Conservation (phyloP, 2,113 vertebrate genomes). For the Myiozetetes cayanensis region DNA sequence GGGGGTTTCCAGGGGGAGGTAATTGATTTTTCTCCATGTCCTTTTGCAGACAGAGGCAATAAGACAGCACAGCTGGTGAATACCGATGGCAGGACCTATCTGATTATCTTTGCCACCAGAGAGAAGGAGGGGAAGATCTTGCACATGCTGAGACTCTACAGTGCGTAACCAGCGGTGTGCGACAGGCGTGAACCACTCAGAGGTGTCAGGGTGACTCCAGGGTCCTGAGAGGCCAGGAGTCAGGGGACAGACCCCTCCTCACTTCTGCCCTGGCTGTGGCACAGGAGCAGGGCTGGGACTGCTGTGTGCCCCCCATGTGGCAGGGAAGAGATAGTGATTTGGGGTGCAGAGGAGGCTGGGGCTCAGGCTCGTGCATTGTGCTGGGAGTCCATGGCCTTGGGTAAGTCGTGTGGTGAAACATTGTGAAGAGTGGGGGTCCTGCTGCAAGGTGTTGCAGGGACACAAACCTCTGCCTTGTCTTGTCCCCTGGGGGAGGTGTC, state of each 20-base stretch:
- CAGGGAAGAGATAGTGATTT: not conserved
- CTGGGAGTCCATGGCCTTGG: not conserved
- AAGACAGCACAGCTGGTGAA: not conserved
- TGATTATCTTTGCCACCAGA: not conserved
- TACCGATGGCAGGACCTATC: not conserved
- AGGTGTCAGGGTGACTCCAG: not conserved
- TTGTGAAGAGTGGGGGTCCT: not conserved
- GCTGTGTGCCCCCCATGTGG: not conserved
- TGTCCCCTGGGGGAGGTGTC: not conserved
- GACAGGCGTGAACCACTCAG: fast-evolving
- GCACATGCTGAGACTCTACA: slow-evolving; percentile 49
- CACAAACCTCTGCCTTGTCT: not conserved
- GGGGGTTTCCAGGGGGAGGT: not conserved
- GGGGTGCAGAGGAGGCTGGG: not conserved
- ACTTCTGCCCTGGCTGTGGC: not conserved
- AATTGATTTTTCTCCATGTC: not conserved
- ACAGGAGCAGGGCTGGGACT: fast-evolving
- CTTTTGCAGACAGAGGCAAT: not conserved
- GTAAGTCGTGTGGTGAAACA: not conserved
- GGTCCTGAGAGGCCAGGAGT: not conserved
- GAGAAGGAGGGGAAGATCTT: not conserved
- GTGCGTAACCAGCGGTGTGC: not conserved
- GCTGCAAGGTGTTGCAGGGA: not conserved
- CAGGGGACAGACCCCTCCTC: too few species aligned
- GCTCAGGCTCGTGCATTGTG: not conserved